Conservation (phyloP, 2,888 invertebrate genomes). For the Agriotes lineatus region DNA sequence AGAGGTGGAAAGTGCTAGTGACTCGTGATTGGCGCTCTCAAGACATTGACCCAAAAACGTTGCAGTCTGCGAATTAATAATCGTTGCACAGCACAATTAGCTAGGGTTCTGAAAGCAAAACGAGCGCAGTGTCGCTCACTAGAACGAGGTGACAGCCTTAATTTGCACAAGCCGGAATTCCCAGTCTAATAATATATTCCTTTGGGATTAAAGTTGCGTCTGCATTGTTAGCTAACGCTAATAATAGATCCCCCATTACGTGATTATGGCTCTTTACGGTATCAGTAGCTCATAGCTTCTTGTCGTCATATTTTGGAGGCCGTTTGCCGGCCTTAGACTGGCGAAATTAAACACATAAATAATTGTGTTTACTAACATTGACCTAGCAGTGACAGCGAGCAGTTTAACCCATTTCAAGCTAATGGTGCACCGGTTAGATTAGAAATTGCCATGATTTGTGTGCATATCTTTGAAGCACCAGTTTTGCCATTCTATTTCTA, state of each 20-base stretch:
- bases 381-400: slow-evolving; percentile 12
- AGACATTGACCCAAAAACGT: slow-evolving; percentile 46
- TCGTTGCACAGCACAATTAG: slow-evolving; percentile 24
- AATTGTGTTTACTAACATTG: no score
- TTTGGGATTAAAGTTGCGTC: not conserved
- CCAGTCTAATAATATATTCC: slow-evolving; percentile 8
- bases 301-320: no score
- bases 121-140: slow-evolving; percentile 19
- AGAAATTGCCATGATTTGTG: no score
- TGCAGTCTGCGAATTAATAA: slow-evolving; percentile 29
- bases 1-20: slow-evolving; percentile 41
- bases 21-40: slow-evolving; percentile 34
- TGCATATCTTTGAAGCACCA: no score
- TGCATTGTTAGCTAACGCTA: not conserved
- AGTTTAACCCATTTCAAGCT: not conserved
- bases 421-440: no score
- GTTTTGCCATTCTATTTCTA: no score
- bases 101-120: slow-evolving; percentile 27
- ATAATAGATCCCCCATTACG: not conserved
- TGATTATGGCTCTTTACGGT: not conserved
- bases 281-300: no score
- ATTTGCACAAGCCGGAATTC: slow-evolving; percentile 21
- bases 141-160: slow-evolving; percentile 33
- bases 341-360: no score
- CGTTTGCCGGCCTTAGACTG: no score